Evolutionary conservation across 2,797 vertebrate species (phyloP).

Genomic region (Tapera naevia): DNA sequence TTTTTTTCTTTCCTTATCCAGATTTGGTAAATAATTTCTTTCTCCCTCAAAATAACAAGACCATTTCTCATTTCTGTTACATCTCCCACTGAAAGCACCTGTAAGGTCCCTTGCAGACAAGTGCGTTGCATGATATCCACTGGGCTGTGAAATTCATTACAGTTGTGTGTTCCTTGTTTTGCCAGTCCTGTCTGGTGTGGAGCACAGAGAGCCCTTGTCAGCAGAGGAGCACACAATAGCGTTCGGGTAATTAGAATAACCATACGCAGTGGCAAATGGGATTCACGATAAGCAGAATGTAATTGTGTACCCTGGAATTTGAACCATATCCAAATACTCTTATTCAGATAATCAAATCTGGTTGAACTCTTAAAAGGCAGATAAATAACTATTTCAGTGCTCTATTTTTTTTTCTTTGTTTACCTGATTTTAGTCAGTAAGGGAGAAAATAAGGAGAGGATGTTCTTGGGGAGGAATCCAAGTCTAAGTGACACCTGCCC

Average conservation of each 20-base stretch:
- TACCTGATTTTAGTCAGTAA: conserved; percentile 6
- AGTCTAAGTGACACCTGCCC: not conserved
- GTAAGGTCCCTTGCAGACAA: not conserved
- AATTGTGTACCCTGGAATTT: conserved; percentile 57
- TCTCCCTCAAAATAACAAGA: not conserved
- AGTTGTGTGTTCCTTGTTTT: not conserved
- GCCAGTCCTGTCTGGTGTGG: not conserved
- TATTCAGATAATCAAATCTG: conserved; percentile 60
- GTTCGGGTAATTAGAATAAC: conserved; percentile 23
- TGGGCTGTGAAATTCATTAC: not conserved
- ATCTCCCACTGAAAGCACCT: not conserved
- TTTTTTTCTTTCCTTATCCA: not conserved
- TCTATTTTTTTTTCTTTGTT: not conserved
- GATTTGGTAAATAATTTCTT: not conserved
- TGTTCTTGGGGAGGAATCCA: not conserved
- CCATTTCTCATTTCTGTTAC: not conserved
- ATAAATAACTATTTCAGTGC: conserved; percentile 35
- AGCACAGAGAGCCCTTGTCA: not conserved
- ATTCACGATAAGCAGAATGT: conserved; percentile 53
- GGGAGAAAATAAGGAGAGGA: not conserved
- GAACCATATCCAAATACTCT: conserved; percentile 53
- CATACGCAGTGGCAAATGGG: conserved; percentile 63
- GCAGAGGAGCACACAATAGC: conserved; percentile 35
- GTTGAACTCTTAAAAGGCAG: conserved; percentile 57
- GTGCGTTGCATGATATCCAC: rapidly evolving